These are phyloP conservation scores for Cheiracanthium punctorium DNA, from an alignment of 2,888 invertebrate genomes.

Conservation along the genomic window DNA sequence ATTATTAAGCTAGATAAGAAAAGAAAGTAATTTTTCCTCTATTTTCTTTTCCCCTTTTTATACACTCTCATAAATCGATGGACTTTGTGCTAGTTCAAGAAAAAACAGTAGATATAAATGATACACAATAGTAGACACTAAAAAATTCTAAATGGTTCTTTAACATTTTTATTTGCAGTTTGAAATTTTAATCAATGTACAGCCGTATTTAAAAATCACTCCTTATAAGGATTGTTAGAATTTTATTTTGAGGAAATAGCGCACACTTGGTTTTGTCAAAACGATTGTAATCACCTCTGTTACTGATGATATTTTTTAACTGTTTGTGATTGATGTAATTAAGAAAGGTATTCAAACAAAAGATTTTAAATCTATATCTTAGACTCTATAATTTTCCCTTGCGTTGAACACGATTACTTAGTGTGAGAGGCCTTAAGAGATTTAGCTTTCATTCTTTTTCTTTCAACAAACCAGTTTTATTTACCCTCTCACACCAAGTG, in stretches of 20 bases:
- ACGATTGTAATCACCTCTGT: not conserved
- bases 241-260: slow-evolving; percentile 33
- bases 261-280: slow-evolving; percentile 32
- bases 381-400: slow-evolving; percentile 32
- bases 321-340: slow-evolving; percentile 19
- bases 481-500: slow-evolving; percentile 55
- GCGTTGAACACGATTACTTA: slow-evolving; percentile 37
- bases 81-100: slow-evolving; percentile 40
- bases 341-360: not conserved
- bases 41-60: slow-evolving; percentile 66
- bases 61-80: slow-evolving; percentile 54
- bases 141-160: slow-evolving; percentile 46
- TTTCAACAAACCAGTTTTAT: slow-evolving; percentile 53
- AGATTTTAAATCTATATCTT: slow-evolving; percentile 40
- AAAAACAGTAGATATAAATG: slow-evolving; percentile 45
- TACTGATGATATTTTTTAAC: slow-evolving; percentile 15
- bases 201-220: slow-evolving; percentile 46
- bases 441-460: slow-evolving; percentile 40
- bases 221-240: slow-evolving; percentile 28
- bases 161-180: slow-evolving; percentile 29
- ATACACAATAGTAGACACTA: slow-evolving; percentile 49
- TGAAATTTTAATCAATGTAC: slow-evolving; percentile 58
- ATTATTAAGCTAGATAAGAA: slow-evolving; percentile 62
- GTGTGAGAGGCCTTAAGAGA: slow-evolving; percentile 52
- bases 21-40: slow-evolving; percentile 62